These are phyloP conservation scores for Psittacus erithacus DNA, from an alignment of 2,113 vertebrate genomes.

Conservation along the genomic window DNA sequence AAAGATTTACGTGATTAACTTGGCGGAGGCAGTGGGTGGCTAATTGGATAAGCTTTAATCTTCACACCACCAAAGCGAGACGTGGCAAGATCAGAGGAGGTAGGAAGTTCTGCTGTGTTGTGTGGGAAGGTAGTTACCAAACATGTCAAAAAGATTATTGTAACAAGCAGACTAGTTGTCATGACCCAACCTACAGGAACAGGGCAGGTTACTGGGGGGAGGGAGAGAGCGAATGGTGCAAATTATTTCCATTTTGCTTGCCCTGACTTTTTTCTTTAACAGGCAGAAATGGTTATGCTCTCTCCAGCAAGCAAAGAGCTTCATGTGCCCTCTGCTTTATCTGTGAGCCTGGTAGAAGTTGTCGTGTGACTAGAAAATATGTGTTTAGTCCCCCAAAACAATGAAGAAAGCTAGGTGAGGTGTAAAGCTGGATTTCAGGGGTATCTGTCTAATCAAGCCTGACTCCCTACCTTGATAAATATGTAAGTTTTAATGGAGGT, in stretches of 20 bases:
- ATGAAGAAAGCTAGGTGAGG: neutral
- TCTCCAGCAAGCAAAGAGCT: neutral
- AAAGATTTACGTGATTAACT: slow-evolving; percentile 82
- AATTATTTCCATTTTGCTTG: slow-evolving; percentile 40
- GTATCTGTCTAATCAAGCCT: neutral
- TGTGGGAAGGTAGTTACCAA: slow-evolving; percentile 77
- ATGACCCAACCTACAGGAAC: neutral
- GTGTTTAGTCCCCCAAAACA: neutral
- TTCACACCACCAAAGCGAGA: slow-evolving; percentile 81
- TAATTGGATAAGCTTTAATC: slow-evolving; percentile 95
- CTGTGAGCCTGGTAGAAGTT: neutral
- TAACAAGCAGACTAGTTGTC: slow-evolving; percentile 48
- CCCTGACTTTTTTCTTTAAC: neutral
- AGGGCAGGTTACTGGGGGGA: neutral
- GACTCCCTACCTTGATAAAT: rapidly evolving
- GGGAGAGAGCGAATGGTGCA: neutral
- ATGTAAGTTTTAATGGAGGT: rapidly evolving
- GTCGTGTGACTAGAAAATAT: neutral
- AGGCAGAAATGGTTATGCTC: neutral
- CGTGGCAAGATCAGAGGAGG: slow-evolving; percentile 60
- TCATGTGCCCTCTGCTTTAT: neutral
- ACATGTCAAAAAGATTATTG: slow-evolving; percentile 82
- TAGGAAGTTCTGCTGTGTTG: slow-evolving; percentile 76
- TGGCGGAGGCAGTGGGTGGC: slow-evolving; percentile 78
- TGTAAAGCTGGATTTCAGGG: neutral